phyloP scores from a whole-genome alignment of 2,113 vertebrate species.

The Aegithalos caudatus region DNA sequence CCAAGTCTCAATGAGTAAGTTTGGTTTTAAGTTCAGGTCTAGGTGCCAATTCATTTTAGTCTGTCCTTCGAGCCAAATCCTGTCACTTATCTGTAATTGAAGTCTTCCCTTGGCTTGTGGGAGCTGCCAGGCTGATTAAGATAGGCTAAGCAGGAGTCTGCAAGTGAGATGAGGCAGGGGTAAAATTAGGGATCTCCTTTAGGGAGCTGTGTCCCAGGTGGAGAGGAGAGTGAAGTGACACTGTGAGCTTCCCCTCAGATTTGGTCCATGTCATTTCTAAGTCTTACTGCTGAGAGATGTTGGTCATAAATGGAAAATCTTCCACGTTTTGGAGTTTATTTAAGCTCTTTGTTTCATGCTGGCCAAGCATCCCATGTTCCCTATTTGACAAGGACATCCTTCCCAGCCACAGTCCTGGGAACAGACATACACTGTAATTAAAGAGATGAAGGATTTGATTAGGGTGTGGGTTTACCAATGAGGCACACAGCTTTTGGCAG shows the following conservation, averaged over 20 bases:
- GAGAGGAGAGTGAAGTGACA: not conserved
- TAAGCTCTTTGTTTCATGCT: not conserved
- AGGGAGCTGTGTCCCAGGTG: not conserved
- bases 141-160: not conserved
- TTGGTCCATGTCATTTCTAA: not conserved
- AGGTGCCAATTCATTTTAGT: not conserved
- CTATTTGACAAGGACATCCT: not conserved
- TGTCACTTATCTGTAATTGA: not conserved
- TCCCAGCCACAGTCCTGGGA: constrained; percentile 39
- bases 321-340: not conserved
- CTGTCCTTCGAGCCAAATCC: not conserved
- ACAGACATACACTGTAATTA: constrained; percentile 48
- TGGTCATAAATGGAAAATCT: not conserved
- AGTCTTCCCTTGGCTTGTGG: not conserved
- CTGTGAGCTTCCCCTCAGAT: not conserved
- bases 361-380: not conserved
- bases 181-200: not conserved
- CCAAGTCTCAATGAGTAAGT: not conserved
- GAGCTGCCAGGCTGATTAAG: not conserved
- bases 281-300: not conserved
- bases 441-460: constrained; percentile 49
- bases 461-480: constrained; percentile 47
- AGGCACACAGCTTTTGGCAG: constrained; percentile 27
- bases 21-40: not conserved
- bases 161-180: not conserved